phyloP scores from a whole-genome alignment of 2,113 vertebrate genomes.

The Sciurus niger region DNA sequence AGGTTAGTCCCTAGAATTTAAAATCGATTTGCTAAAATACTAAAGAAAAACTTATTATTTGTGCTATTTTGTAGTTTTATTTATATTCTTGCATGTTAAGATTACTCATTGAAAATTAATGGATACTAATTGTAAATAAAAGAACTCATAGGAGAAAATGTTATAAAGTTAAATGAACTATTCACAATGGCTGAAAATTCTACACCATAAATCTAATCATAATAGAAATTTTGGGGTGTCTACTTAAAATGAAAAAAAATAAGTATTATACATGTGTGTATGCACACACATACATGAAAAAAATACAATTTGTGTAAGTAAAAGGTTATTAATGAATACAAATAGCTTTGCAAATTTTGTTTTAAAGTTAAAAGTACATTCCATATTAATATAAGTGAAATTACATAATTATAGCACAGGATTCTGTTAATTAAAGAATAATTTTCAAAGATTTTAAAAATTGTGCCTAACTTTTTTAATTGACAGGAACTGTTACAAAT shows the following conservation, averaged over 20 bases:
- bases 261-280: not conserved
- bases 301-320: not conserved
- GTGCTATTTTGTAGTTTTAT: not conserved
- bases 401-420: not conserved
- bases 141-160: not conserved
- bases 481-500: not conserved
- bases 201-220: not conserved
- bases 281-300: not conserved
- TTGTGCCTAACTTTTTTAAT: not conserved
- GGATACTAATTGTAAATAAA: not conserved
- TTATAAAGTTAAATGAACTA: not conserved
- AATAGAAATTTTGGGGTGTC: not conserved
- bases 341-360: not conserved
- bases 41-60: not conserved
- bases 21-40: not conserved
- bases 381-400: not conserved
- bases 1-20: not conserved
- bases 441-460: not conserved
- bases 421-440: not conserved
- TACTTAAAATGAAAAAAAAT: not conserved
- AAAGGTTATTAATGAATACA: not conserved
- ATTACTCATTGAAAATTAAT: not conserved
- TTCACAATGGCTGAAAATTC: not conserved
- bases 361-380: not conserved
- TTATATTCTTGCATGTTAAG: not conserved